Conservation (phyloP, 2,888 invertebrate species). For the Beris morrisii region DNA sequence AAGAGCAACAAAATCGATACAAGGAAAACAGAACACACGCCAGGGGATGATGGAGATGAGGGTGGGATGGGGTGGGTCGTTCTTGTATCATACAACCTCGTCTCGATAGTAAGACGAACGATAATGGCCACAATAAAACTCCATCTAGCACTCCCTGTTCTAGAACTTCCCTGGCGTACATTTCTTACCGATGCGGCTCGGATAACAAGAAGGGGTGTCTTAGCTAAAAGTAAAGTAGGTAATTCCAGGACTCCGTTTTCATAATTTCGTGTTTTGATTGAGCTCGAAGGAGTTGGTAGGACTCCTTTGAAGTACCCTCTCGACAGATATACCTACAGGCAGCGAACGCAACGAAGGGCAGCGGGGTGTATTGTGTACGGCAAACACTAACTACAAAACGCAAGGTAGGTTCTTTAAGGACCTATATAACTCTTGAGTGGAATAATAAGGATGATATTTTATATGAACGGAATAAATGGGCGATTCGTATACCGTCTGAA, state of each 20-base stretch:
- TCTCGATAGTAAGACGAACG: conserved; percentile 20
- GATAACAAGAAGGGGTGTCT: too few species aligned
- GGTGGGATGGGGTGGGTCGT: conserved; percentile 10
- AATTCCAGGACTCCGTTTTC: too few species aligned
- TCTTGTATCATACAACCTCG: conserved; percentile 21
- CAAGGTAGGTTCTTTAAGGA: too few species aligned
- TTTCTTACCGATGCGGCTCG: too few species aligned
- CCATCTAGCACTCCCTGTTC: background rate
- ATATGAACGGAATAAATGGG: conserved; percentile 24
- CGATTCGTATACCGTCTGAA: conserved; percentile 4
- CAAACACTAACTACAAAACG: too few species aligned
- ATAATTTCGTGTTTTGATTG: conserved; percentile 16
- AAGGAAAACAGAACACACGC: conserved; percentile 16
- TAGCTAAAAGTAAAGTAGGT: too few species aligned
- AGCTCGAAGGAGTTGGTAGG: conserved; percentile 11
- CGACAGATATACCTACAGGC: background rate
- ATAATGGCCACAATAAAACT: conserved; percentile 14
- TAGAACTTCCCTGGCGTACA: too few species aligned
- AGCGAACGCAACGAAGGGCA: too few species aligned
- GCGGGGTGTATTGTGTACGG: too few species aligned
- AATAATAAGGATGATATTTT: conserved; percentile 28
- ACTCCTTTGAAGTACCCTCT: conserved; percentile 14
- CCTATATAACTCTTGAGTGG: background rate
- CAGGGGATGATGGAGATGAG: background rate
- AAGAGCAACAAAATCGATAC: conserved; percentile 30